phyloP scores from a whole-genome alignment of 2,888 invertebrate species.

The Xylocampa areola region DNA sequence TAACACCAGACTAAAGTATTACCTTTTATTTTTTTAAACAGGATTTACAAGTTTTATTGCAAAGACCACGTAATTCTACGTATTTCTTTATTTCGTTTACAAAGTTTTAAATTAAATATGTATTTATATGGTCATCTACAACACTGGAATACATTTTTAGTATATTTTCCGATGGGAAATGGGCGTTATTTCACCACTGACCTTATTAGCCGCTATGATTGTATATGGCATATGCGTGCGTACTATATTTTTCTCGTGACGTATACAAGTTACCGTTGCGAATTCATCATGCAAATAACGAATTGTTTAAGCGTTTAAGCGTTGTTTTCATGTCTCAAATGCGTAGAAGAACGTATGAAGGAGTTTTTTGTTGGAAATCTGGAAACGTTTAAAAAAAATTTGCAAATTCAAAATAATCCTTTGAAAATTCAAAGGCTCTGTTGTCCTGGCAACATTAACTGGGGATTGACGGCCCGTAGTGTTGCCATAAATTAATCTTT shows the following conservation, averaged over 20 bases:
- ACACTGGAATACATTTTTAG: constrained; percentile 33
- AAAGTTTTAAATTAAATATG: no score
- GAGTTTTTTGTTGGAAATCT: background rate
- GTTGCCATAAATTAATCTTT: background rate
- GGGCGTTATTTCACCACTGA: constrained; percentile 21
- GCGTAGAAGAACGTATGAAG: constrained; percentile 18
- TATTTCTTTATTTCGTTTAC: no score
- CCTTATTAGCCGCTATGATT: constrained; percentile 16
- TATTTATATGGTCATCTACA: no score
- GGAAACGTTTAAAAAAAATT: constrained; percentile 1
- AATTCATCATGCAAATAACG: constrained; percentile 30
- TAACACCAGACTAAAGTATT: no score
- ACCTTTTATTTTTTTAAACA: no score
- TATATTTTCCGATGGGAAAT: constrained; percentile 21
- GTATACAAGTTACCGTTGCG: constrained; percentile 36
- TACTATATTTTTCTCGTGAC: constrained; percentile 37
- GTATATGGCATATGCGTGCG: constrained; percentile 12
- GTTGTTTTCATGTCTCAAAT: constrained; percentile 25
- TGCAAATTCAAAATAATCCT: no score
- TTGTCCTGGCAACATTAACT: constrained; percentile 10
- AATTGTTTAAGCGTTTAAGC: constrained; percentile 21
- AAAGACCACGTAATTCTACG: no score
- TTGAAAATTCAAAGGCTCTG: no score
- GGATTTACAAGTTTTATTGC: no score
- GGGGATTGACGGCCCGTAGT: background rate